These are phyloP conservation scores for Tor tambroides DNA, from an alignment of 2,113 vertebrate species.

Conservation along the genomic window DNA sequence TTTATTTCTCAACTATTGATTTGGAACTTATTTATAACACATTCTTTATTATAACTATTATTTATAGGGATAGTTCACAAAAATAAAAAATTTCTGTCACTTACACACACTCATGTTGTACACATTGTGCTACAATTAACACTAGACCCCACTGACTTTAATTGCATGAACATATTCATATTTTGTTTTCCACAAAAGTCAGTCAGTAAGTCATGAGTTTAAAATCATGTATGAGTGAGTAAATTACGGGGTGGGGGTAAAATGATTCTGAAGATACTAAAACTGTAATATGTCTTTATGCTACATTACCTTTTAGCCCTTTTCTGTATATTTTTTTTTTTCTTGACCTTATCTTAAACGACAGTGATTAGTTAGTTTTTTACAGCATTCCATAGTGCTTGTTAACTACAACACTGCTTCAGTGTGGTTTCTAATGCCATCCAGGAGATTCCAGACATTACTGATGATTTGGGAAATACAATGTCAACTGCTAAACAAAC, in stretches of 20 bases:
- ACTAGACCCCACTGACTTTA: not conserved
- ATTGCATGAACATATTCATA: not conserved
- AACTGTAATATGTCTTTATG: not conserved
- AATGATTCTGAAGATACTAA: not conserved
- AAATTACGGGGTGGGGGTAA: not conserved
- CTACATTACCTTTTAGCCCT: not conserved
- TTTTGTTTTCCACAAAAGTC: not conserved
- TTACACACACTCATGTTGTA: not conserved
- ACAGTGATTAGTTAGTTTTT: conserved; percentile 22
- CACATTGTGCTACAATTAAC: not conserved
- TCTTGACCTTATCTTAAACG: conserved; percentile 21
- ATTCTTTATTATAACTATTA: not conserved
- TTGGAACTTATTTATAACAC: not conserved
- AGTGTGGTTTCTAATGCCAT: conserved; percentile 37
- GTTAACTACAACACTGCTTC: conserved; percentile 26
- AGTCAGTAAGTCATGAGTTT: not conserved
- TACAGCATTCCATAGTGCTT: conserved; percentile 35
- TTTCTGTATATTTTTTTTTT: not conserved
- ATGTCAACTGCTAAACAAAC: conserved; percentile 34
- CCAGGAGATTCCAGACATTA: conserved; percentile 35
- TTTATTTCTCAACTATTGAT: not conserved
- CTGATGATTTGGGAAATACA: conserved; percentile 9
- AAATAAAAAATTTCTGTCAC: not conserved
- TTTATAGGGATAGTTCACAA: not conserved
- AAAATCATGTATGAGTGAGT: not conserved